These are phyloP conservation scores for Stenchaetothrips biformis DNA, from an alignment of 2,888 invertebrate species.

Conservation along the genomic window DNA sequence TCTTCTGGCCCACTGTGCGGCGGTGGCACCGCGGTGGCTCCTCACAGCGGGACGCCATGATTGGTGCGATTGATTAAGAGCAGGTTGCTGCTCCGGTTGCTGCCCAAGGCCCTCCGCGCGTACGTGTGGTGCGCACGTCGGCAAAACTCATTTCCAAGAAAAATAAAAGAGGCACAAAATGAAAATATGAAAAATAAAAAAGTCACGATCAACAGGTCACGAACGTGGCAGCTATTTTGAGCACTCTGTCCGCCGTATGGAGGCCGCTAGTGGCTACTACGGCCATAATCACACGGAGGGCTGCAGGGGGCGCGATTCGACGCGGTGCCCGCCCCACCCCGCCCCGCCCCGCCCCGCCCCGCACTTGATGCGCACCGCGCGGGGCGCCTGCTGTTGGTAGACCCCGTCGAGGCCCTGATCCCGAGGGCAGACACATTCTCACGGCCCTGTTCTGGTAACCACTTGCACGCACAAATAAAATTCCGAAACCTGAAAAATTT, in stretches of 20 bases:
- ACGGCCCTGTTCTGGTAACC: not conserved
- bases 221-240: too few relatives aligned
- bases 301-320: slow-evolving; percentile 1
- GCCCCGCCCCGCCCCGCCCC: not conserved
- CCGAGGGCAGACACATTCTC: not conserved
- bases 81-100: not conserved
- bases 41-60: not conserved
- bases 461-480: not conserved
- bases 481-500: too few relatives aligned
- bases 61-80: slow-evolving; percentile 6
- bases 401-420: not conserved
- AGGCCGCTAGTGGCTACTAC: too few relatives aligned
- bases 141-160: too few relatives aligned
- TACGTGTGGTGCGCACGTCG: too few relatives aligned
- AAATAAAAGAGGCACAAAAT: too few relatives aligned
- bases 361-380: too few relatives aligned
- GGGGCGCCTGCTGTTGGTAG: not conserved
- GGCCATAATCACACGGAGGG: not conserved
- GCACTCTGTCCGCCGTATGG: too few relatives aligned
- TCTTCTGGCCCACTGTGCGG: not conserved
- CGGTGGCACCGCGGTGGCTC: too few relatives aligned
- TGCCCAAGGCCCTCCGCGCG: not conserved
- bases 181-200: too few relatives aligned
- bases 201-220: too few relatives aligned
- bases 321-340: not conserved